A percentile compares a stretch with the other conserved stretches of the same genome.
phyloP scores from a whole-genome alignment of 1,140 invertebrate species.

The Achatina immaculata region DNA sequence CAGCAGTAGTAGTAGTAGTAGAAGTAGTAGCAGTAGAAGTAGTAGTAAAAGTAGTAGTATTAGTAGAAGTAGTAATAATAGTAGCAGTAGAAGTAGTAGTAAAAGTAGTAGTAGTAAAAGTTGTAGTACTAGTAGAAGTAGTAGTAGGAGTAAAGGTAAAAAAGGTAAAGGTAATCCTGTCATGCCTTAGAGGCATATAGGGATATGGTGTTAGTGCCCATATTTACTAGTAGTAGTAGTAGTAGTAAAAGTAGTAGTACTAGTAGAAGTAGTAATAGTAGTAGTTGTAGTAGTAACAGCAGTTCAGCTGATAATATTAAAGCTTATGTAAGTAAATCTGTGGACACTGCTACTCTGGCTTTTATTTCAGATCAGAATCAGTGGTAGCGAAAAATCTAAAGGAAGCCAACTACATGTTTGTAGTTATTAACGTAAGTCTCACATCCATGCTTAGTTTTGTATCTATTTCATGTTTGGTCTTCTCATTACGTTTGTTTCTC shows the following conservation, averaged over 20 bases:
- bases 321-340: too few relatives aligned
- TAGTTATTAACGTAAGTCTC: background rate
- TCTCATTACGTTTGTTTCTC: too few relatives aligned
- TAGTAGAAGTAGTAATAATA: constrained; percentile 2
- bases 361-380: background rate
- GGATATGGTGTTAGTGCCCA: too few relatives aligned
- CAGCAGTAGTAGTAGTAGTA: constrained; percentile 7
- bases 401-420: background rate
- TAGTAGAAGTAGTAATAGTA: too few relatives aligned
- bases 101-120: background rate
- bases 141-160: background rate
- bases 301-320: too few relatives aligned
- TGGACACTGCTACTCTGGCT: too few relatives aligned
- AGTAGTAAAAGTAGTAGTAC: too few relatives aligned
- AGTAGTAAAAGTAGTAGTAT: constrained; percentile 14
- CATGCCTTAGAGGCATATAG: too few relatives aligned
- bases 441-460: too few relatives aligned
- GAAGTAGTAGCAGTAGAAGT: constrained; percentile 7
- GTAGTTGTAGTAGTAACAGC: too few relatives aligned
- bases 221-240: background rate
- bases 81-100: constrained; percentile 11
- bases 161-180: background rate
- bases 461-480: too few relatives aligned
- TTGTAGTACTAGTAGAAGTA: too few relatives aligned
- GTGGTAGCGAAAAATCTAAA: background rate